These are phyloP conservation scores for Pterocles orientalis DNA, from an alignment of 2,113 vertebrate species.

Conservation along the genomic window DNA sequence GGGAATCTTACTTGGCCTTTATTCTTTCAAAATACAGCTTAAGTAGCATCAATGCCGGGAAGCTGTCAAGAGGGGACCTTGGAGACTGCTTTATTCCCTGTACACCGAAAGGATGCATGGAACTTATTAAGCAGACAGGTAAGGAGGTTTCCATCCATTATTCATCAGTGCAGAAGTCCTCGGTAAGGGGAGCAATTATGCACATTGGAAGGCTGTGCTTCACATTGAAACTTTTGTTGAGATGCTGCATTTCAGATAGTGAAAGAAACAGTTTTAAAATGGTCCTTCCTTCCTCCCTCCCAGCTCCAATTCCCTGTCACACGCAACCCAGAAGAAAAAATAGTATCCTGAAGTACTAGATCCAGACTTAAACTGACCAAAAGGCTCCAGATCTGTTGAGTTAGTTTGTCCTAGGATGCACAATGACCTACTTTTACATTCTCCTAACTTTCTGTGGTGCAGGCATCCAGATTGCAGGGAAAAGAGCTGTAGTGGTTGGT, in stretches of 20 bases:
- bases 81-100: slow-evolving; percentile 94
- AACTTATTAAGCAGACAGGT: slow-evolving; percentile 94
- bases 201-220: background rate
- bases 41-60: slow-evolving; percentile 93
- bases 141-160: background rate
- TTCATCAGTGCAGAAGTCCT: background rate
- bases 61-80: slow-evolving; percentile 93
- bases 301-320: background rate
- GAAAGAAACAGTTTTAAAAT: background rate
- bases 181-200: background rate
- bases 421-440: background rate
- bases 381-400: background rate
- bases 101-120: slow-evolving; percentile 96
- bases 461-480: slow-evolving; percentile 91
- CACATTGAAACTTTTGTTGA: background rate
- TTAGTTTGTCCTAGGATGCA: background rate
- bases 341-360: background rate
- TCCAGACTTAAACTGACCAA: background rate
- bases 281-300: background rate
- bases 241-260: background rate
- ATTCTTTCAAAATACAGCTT: slow-evolving; percentile 76
- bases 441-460: background rate
- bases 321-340: background rate
- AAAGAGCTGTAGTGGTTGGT: slow-evolving; percentile 91
- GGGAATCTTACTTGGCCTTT: slow-evolving; percentile 1